These are phyloP conservation scores for Teleiodes luculella DNA, from an alignment of 2,888 invertebrate genomes.

Conservation along the genomic window DNA sequence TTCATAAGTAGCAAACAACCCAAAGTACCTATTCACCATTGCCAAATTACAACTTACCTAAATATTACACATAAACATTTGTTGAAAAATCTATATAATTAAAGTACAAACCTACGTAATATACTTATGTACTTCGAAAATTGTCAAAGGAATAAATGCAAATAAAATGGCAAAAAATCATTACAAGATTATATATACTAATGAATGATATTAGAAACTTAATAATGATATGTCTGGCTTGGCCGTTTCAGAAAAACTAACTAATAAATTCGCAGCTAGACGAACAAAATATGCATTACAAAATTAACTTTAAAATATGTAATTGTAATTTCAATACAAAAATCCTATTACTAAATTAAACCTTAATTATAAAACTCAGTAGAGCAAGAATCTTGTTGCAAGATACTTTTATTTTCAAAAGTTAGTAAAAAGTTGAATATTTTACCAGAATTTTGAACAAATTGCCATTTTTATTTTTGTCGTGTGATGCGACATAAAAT, in stretches of 20 bases:
- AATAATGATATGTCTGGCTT: conserved; percentile 1
- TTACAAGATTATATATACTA: background rate
- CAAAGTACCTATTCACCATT: conserved; percentile 23
- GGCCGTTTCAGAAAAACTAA: background rate
- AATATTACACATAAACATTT: background rate
- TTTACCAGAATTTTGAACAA: too few species aligned
- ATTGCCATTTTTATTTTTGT: too few species aligned
- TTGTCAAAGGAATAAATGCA: conserved; percentile 19
- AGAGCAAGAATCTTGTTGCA: too few species aligned
- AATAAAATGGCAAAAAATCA: conserved; percentile 18
- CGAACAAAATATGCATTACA: background rate
- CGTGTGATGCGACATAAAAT: too few species aligned
- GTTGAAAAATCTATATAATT: background rate
- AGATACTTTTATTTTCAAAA: too few species aligned
- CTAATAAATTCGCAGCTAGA: background rate
- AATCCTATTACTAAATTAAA: background rate
- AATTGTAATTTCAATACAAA: too few species aligned
- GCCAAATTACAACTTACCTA: conserved; percentile 14
- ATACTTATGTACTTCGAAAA: too few species aligned
- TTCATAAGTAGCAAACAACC: conserved; percentile 38
- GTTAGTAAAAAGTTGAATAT: too few species aligned
- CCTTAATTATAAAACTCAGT: too few species aligned
- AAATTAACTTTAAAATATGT: too few species aligned
- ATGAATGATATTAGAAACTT: conserved; percentile 1
- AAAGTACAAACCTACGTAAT: background rate